Evolutionary conservation across 1,140 invertebrate species (phyloP).

Genomic region (Fopius arisanus): DNA sequence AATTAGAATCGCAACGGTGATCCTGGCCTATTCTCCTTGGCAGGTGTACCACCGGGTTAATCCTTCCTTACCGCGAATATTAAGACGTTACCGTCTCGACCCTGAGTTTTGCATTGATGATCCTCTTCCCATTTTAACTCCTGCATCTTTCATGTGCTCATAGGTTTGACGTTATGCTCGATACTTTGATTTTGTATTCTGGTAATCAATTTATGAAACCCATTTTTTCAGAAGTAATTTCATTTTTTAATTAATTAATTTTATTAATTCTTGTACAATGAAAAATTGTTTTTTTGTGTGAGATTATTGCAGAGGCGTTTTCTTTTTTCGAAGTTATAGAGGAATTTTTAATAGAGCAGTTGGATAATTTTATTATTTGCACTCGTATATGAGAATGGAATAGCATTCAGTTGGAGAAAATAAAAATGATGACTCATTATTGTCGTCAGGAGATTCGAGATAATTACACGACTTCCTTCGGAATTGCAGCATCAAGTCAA

Average conservation of each 20-base stretch:
- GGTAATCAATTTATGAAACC: too few species aligned
- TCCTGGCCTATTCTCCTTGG: slow-evolving; percentile 48
- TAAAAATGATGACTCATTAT: not conserved
- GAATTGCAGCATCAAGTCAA: slow-evolving; percentile 22
- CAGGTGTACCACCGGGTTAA: slow-evolving; percentile 41
- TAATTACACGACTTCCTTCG: slow-evolving; percentile 50
- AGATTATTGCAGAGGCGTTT: too few species aligned
- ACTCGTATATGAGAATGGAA: too few species aligned
- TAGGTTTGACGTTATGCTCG: not conserved
- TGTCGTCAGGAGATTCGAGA: not conserved
- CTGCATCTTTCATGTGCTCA: slow-evolving; percentile 11
- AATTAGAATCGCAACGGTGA: slow-evolving; percentile 55
- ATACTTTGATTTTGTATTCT: not conserved
- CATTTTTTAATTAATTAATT: too few species aligned
- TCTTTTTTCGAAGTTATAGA: too few species aligned
- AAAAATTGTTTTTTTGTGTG: too few species aligned
- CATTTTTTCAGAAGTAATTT: too few species aligned
- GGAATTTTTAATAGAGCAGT: too few species aligned
- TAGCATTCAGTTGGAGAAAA: too few species aligned
- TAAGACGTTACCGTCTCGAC: slow-evolving; percentile 44
- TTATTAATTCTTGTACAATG: too few species aligned
- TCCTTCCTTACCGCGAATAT: slow-evolving; percentile 47
- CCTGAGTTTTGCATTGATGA: slow-evolving; percentile 4
- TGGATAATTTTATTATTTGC: too few species aligned
- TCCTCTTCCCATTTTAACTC: slow-evolving; percentile 14